Evolutionary conservation across 2,888 invertebrate genomes (phyloP).

Genomic region (Hetaerina titia): DNA sequence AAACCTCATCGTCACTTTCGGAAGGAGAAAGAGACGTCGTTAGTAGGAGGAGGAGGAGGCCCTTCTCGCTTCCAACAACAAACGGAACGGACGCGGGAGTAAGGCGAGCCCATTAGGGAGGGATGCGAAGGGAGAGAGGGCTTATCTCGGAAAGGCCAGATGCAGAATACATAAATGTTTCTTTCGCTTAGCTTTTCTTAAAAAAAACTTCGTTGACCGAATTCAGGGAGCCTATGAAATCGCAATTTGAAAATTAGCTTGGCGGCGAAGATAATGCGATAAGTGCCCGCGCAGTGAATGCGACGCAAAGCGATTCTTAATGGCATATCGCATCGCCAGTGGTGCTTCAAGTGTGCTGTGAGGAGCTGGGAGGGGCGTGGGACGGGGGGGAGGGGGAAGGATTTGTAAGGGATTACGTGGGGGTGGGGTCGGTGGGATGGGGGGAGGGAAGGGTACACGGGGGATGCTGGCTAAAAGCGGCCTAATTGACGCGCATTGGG

Average conservation of each 20-base stretch:
- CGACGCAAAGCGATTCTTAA: constrained; percentile 68
- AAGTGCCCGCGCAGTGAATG: constrained; percentile 68
- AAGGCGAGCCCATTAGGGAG: not conserved
- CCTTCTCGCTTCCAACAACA: not conserved
- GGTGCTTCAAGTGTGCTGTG: constrained; percentile 53
- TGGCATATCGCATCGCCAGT: constrained; percentile 59
- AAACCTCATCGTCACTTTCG: constrained; percentile 22
- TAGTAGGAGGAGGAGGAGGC: not conserved
- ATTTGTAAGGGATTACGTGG: constrained; percentile 11
- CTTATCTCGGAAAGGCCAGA: not conserved
- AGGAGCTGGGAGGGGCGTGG: not conserved
- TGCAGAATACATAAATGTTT: constrained; percentile 17
- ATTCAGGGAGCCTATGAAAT: constrained; percentile 69
- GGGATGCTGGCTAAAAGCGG: constrained; percentile 66
- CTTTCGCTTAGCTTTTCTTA: not conserved
- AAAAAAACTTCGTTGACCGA: constrained; percentile 69
- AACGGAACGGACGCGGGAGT: not conserved
- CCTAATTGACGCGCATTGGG: constrained; percentile 70
- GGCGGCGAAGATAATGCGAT: constrained; percentile 75
- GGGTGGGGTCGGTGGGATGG: not conserved
- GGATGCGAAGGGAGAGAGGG: not conserved
- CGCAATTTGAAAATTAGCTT: constrained; percentile 69
- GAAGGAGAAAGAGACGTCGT: not conserved
- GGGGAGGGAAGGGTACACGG: not conserved
- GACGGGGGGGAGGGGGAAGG: not conserved